Conservation (phyloP, 2,113 vertebrate genomes). For the Takifugu bimaculatus region DNA sequence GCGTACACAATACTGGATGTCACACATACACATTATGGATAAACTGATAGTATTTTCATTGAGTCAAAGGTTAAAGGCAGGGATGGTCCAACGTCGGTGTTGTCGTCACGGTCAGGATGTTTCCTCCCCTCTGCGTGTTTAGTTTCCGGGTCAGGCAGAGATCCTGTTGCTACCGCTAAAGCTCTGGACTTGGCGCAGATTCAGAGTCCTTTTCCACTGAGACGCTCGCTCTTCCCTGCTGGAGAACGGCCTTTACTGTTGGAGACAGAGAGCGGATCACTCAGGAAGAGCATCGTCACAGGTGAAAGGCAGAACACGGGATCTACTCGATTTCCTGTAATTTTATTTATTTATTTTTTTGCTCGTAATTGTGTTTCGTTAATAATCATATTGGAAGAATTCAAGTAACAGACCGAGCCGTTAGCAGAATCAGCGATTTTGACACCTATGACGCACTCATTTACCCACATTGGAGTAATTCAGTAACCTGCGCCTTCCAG, state of each 20-base stretch:
- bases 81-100: constrained; percentile 48
- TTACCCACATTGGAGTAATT: too few relatives aligned
- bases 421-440: too few relatives aligned
- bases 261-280: constrained; percentile 29
- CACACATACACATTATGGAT: constrained; percentile 48
- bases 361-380: too few relatives aligned
- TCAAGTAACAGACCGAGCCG: too few relatives aligned
- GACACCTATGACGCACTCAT: too few relatives aligned
- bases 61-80: constrained; percentile 48
- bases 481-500: too few relatives aligned
- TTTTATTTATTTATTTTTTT: too few relatives aligned
- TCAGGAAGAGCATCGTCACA: background rate
- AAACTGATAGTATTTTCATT: constrained; percentile 33
- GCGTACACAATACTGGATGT: constrained; percentile 29
- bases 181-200: constrained; percentile 37
- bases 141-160: constrained; percentile 39
- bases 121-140: constrained; percentile 18
- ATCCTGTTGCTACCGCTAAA: constrained; percentile 46
- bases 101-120: constrained; percentile 28
- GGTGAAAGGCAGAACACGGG: too few relatives aligned
- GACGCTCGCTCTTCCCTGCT: constrained; percentile 45
- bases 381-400: too few relatives aligned
- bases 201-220: constrained; percentile 40
- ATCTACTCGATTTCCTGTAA: too few relatives aligned
- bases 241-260: constrained; percentile 58